These are phyloP conservation scores for Unio delphinus DNA, from an alignment of 2,888 invertebrate species.

Conservation along the genomic window DNA sequence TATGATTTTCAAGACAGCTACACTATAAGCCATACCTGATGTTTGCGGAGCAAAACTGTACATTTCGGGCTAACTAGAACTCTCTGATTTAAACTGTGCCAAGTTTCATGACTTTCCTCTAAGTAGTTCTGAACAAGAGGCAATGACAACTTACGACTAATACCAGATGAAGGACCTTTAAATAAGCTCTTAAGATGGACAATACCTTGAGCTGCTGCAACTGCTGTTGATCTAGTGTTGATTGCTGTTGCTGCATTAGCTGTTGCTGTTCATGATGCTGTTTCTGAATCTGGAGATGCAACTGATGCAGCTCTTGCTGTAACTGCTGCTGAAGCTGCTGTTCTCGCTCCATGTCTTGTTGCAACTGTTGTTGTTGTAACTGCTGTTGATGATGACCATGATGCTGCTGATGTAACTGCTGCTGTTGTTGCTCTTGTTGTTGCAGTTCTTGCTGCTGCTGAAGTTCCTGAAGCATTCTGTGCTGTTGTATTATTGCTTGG, in stretches of 20 bases:
- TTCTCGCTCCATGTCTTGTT: constrained; percentile 27
- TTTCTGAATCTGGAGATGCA: constrained; percentile 15
- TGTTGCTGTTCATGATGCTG: constrained; percentile 34
- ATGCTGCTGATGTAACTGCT: constrained; percentile 35
- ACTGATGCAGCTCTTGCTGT: constrained; percentile 39
- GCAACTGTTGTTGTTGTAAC: constrained; percentile 23
- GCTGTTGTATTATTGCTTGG: constrained; percentile 41
- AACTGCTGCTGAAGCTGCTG: constrained; percentile 29
- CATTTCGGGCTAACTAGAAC: no score
- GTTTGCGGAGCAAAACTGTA: no score
- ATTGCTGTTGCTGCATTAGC: constrained; percentile 24
- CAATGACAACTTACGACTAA: no score
- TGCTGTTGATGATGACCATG: constrained; percentile 29
- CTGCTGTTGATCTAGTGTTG: constrained; percentile 25
- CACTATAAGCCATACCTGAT: no score
- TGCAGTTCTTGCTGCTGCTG: constrained; percentile 44
- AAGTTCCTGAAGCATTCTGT: constrained; percentile 41
- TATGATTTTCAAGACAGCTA: no score
- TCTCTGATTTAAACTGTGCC: no score
- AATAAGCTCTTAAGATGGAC: constrained; percentile 3
- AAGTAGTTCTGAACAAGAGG: no score
- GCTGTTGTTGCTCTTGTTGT: constrained; percentile 30
- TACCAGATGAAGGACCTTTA: constrained; percentile 1
- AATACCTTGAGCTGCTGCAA: constrained; percentile 23
- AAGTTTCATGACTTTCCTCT: no score